Conservation (phyloP, 2,888 invertebrate genomes). For the Megamerina dolium region DNA sequence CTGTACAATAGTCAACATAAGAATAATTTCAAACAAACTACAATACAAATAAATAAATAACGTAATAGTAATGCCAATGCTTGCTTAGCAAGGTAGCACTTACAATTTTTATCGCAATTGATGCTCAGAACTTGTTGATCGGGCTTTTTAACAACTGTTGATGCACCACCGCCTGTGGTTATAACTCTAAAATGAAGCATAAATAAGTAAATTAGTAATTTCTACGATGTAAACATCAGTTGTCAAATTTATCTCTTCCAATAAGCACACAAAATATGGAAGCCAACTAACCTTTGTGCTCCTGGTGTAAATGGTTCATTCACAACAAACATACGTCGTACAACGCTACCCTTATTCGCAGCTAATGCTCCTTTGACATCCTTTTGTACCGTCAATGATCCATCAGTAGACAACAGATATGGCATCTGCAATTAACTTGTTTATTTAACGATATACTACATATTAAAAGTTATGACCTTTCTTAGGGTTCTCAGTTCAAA, state of each 20-base stretch:
- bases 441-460: too few species aligned
- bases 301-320: constrained; percentile 48
- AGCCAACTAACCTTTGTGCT: constrained; percentile 46
- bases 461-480: too few species aligned
- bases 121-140: constrained; percentile 50
- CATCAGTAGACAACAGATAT: constrained; percentile 48
- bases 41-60: constrained; percentile 2
- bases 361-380: constrained; percentile 47
- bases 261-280: too few species aligned
- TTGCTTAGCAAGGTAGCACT: constrained; percentile 26
- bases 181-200: constrained; percentile 38
- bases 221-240: not conserved
- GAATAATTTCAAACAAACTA: constrained; percentile 21
- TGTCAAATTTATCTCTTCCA: constrained; percentile 1
- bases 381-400: constrained; percentile 48
- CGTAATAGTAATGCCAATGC: constrained; percentile 5
- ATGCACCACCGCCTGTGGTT: constrained; percentile 44
- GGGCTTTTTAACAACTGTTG: constrained; percentile 48
- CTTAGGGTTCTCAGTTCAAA: too few species aligned
- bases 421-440: constrained; percentile 43
- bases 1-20: too few species aligned
- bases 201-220: constrained; percentile 1
- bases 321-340: constrained; percentile 49
- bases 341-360: constrained; percentile 46
- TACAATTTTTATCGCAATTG: constrained; percentile 51